Conservation (phyloP, 2,888 invertebrate species). For the Plebejus anna region DNA sequence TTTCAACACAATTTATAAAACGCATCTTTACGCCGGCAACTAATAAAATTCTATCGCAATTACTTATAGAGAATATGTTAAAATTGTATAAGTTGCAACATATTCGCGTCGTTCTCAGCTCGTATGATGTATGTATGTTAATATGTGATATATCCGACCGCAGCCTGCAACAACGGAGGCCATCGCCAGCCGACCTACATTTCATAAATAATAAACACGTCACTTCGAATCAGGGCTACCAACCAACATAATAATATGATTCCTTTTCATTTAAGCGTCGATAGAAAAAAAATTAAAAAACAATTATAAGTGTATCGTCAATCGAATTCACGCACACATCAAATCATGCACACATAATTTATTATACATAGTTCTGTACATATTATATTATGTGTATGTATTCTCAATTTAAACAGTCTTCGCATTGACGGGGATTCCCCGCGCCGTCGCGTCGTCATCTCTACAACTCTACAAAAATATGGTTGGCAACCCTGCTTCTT, state of each 20-base stretch:
- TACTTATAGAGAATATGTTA: background rate
- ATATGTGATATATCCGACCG: constrained; percentile 29
- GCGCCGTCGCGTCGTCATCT: background rate
- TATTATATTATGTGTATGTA: too few species aligned
- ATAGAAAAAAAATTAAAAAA: background rate
- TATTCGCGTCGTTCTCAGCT: constrained; percentile 18
- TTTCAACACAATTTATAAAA: background rate
- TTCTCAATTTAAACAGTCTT: too few species aligned
- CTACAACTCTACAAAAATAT: background rate
- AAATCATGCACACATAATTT: too few species aligned
- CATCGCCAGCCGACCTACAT: constrained; percentile 29
- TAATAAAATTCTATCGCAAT: background rate
- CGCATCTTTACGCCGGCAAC: background rate
- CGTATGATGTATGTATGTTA: constrained; percentile 27
- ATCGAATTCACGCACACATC: too few species aligned
- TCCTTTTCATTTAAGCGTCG: background rate
- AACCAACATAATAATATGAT: background rate
- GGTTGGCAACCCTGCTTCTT: background rate
- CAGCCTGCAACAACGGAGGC: constrained; percentile 27
- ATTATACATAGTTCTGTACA: too few species aligned
- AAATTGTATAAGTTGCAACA: background rate
- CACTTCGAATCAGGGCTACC: constrained; percentile 6
- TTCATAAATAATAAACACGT: constrained; percentile 30
- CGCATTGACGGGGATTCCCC: too few species aligned
- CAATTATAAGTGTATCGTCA: background rate